Evolutionary conservation across 2,113 vertebrate species (phyloP).

Genomic region (Rhinolophus ferrumequinum): DNA sequence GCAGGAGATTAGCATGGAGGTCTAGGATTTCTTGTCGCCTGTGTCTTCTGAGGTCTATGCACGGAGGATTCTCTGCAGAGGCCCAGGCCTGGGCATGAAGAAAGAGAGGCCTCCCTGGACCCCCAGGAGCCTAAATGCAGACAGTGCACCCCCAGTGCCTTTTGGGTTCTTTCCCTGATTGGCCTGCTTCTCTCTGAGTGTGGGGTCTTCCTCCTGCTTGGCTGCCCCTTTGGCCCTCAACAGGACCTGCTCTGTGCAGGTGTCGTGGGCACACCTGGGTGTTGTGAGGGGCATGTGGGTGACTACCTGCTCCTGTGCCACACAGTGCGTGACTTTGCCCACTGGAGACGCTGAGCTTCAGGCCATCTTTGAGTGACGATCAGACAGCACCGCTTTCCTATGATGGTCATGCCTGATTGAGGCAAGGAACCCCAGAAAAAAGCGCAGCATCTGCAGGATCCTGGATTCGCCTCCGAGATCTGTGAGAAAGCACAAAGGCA

Average conservation of each 20-base stretch:
- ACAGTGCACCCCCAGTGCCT: rapidly evolving
- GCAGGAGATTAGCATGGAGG: no score
- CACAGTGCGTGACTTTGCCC: no score
- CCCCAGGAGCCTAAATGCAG: not conserved
- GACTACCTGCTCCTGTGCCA: not conserved
- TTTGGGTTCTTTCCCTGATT: not conserved
- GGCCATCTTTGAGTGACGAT: no score
- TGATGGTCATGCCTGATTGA: rapidly evolving
- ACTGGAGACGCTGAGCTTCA: no score
- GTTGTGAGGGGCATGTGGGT: not conserved
- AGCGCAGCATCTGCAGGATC: no score
- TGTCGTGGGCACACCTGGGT: no score
- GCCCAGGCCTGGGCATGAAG: not conserved
- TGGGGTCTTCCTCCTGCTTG: not conserved
- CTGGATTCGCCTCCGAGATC: rapidly evolving
- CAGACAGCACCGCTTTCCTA: not conserved
- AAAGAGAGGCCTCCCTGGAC: no score
- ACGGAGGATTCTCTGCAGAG: not conserved
- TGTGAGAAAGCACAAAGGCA: not conserved
- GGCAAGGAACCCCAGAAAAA: not conserved
- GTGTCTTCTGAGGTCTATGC: not conserved
- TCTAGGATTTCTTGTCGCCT: not conserved
- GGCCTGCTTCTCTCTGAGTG: not conserved
- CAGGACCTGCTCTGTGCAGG: not conserved
- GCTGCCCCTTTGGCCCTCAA: not conserved